Conservation (phyloP, 1,140 invertebrate genomes). For the Magallana ariakensis region DNA sequence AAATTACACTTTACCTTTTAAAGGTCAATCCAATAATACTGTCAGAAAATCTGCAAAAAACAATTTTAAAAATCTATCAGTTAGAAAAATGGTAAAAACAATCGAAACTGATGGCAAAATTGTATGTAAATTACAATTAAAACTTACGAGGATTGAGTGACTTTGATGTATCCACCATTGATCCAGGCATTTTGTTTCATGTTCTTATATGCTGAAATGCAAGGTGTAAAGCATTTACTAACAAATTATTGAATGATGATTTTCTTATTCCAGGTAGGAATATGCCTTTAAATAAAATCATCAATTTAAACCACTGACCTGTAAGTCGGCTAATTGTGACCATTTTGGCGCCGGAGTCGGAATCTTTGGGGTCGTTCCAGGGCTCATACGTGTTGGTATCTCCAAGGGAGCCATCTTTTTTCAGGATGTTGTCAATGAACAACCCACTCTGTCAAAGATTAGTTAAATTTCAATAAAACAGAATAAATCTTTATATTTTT, state of each 20-base stretch:
- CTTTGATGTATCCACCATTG: slow-evolving; percentile 35
- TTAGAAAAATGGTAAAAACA: not conserved
- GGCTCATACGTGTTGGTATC: slow-evolving; percentile 28
- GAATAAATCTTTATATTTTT: no score
- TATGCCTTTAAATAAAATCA: no score
- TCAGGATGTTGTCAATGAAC: slow-evolving; percentile 41
- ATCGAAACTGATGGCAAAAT: not conserved
- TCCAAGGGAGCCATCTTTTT: not conserved
- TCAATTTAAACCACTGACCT: not conserved
- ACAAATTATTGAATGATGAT: no score
- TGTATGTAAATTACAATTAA: not conserved
- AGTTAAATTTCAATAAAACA: not conserved
- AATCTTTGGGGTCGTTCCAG: slow-evolving; percentile 46
- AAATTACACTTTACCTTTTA: not conserved
- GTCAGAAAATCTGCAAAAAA: slow-evolving; percentile 28
- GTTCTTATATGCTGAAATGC: slow-evolving; percentile 46
- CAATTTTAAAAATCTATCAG: not conserved
- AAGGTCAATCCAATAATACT: slow-evolving; percentile 26
- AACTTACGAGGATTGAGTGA: slow-evolving; percentile 46
- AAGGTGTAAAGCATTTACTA: not conserved
- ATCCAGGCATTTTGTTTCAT: slow-evolving; percentile 39
- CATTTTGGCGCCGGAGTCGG: slow-evolving; percentile 29
- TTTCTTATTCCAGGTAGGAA: no score
- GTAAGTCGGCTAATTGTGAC: slow-evolving; percentile 41
- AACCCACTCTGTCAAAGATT: slow-evolving; percentile 11